These are phyloP conservation scores for Polia nebulosa DNA, from an alignment of 2,888 invertebrate species.

Conservation along the genomic window DNA sequence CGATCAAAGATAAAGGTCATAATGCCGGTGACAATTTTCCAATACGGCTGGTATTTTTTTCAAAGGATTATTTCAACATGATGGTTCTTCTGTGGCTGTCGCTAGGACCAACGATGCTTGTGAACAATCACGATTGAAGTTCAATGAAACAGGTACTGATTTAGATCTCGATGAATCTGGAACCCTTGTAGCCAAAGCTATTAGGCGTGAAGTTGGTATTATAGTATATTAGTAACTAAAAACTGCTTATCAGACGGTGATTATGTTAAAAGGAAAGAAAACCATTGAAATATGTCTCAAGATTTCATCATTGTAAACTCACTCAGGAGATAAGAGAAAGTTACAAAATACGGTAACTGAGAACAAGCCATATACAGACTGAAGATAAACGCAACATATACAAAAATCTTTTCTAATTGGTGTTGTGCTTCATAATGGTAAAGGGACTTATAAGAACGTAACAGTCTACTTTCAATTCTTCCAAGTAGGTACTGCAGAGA, in stretches of 20 bases:
- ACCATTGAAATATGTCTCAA: too few species aligned
- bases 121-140: not conserved
- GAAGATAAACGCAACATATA: not conserved
- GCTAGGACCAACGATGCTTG: conserved; percentile 1
- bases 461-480: not conserved
- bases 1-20: conserved; percentile 35
- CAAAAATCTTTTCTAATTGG: not conserved
- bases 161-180: not conserved
- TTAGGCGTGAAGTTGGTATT: not conserved
- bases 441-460: not conserved
- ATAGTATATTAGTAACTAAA: too few species aligned
- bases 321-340: not conserved
- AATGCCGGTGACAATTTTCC: conserved; percentile 8
- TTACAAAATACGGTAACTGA: too few species aligned
- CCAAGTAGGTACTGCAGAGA: too few species aligned
- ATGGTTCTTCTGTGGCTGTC: not conserved
- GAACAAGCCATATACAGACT: too few species aligned
- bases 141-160: not conserved
- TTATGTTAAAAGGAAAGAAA: too few species aligned
- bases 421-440: not conserved
- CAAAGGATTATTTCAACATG: not conserved
- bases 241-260: too few species aligned
- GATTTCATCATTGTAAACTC: too few species aligned
- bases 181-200: not conserved
- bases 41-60: conserved; percentile 22